Evolutionary conservation across 2,797 vertebrate species (phyloP).

Genomic region (Apogon hyalosoma): DNA sequence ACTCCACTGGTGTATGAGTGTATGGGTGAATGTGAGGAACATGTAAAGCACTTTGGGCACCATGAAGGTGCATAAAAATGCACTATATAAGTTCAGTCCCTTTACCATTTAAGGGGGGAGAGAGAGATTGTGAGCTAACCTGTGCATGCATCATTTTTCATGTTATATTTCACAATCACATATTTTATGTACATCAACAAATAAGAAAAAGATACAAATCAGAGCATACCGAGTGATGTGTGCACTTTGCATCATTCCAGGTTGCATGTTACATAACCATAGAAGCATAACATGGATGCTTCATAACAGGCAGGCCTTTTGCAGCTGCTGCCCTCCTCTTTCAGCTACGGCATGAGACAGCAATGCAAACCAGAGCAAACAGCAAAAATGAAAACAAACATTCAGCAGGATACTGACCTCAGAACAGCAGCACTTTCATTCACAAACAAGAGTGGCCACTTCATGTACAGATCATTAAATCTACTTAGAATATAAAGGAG

Average conservation of each 20-base stretch:
- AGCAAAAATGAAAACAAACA: conserved; percentile 16
- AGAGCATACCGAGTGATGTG: neutral
- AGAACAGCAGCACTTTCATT: conserved; percentile 5
- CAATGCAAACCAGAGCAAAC: conserved; percentile 7
- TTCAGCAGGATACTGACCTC: conserved; percentile 2
- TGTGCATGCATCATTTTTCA: no score
- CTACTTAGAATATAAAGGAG: neutral
- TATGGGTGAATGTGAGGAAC: no score
- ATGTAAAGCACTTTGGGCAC: no score
- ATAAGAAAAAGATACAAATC: conserved; percentile 10
- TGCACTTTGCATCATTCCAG: conserved; percentile 40
- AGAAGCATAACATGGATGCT: conserved; percentile 52
- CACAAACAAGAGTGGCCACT: neutral
- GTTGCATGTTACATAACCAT: conserved; percentile 54
- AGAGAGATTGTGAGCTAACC: neutral
- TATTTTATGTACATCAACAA: conserved; percentile 9
- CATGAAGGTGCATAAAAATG: no score
- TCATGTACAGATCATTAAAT: neutral
- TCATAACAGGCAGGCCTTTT: conserved; percentile 35
- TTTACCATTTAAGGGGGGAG: no score
- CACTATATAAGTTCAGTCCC: no score
- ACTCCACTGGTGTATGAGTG: no score
- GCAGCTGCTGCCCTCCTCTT: conserved; percentile 25
- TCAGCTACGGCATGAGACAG: conserved; percentile 10
- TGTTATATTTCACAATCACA: neutral